Base-by-base conservation (phyloP, 2,888 invertebrate species). In the Cerastoderma edule region DNA sequence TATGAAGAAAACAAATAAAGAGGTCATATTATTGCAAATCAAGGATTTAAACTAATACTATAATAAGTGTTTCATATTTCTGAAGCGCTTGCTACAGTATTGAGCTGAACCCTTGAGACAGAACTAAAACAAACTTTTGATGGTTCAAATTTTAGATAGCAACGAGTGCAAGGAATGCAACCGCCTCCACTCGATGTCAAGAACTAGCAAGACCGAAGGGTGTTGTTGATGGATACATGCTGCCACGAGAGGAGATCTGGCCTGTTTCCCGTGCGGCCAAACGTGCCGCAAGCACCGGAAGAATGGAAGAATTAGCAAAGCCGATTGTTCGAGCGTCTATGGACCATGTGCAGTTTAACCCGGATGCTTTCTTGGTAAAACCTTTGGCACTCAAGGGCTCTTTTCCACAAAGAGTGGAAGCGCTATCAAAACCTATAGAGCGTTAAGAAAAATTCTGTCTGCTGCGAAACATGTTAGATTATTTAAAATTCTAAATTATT, bases 301-400 rank as follows among this genome's bases (percentile, higher is more conserved):
- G 90, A 5, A 53, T 89, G 5, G 82, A 81, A 30, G 88, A 89
- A 70, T 82, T 90, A 60, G 74, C 87, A 19, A 75, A 73, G 44
- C 91, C 91, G 65, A 84, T 90, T 50, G 83, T 89, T 8, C 72
- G 91, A 28, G 89, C 87, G 35, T 85, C 89, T n/a, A 91, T 91
- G 91, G 91, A 91, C 79, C 88, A 89, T 72, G 87, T 91, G 72
- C 91, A 90, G 84, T 91, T 90, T 72, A 89, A 91, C 78, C 90
- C 91, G 33, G 88, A 90, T 44, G 91, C 91, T 28, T 91, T 91
- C 78, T 22, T 86, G 27, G 91, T 91, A 4, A 90, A 88, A 77
- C 84, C 83, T 54, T 77, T 79, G 30, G 91, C 91, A 3, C 82
- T 91, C 13, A 91, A 90, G 74, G 90, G 87, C 6, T 75, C 79